Base-by-base conservation (phyloP, 2,888 invertebrate species). In the Cephus pulcher region DNA sequence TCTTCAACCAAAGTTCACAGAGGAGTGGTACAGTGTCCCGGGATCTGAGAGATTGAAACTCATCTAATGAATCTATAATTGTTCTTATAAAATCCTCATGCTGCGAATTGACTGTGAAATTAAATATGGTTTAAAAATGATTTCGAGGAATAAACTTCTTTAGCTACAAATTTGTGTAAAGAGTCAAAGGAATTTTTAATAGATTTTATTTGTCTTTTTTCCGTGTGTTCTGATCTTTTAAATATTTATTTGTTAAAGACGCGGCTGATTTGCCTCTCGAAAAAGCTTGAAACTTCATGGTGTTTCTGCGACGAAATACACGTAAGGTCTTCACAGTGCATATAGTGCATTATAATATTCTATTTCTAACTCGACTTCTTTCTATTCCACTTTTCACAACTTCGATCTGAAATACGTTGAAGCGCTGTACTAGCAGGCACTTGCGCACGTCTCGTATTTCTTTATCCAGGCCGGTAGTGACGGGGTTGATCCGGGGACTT, bases 371-470 rank as follows among this genome's bases (percentile, higher is more conserved):
- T 56, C 40, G 40, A 6, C 40, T 56, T 23, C 23, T 23, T 23
- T 56, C 23, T 23, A 56, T 56, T 56, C 40, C 40, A 56, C 40
- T 56, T 56, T 56, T 15, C 40, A 56, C 23, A 23, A 56, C 6
- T 56, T 56, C 15, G 40, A 56, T 56, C 23, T 15, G 40, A 56
- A 56, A 56, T 56, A 56, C 40, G 40, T 56, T 56, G 40, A 56
- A 56, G 40, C 40, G 23, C 40, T 56, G 40, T 23, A 56, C 40
- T 23, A 23, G 40, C 40, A 56, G 40, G 40, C 76, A 37, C 85
- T 84, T 84, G 82, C 82, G 83, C 82, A 80, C 82, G 79, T 82
- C 82, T 83, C 82, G 82, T 83, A 78, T 80, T 76, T 79, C 81
- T 75, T 56, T 56, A 56, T 56, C 40, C 40, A 56, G 40, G 40